A percentile compares a stretch with the other conserved stretches of the same genome.
Conservation (phyloP, 1,140 invertebrate genomes). For the Galleria mellonella region DNA sequence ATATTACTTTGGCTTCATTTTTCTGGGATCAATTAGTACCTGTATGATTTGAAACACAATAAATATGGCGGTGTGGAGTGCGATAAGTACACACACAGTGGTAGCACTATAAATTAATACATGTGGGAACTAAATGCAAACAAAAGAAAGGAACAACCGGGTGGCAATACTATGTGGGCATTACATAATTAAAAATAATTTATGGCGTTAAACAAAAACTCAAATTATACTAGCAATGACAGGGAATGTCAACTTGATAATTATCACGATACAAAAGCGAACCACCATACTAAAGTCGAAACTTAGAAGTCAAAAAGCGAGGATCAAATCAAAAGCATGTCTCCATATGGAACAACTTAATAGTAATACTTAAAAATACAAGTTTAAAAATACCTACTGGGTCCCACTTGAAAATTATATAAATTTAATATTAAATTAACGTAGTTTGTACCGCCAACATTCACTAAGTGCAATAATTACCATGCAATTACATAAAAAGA, state of each 20-base stretch:
- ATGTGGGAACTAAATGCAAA: slow-evolving; percentile 30
- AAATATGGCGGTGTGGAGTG: not conserved
- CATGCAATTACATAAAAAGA: slow-evolving; percentile 35
- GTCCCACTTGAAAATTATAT: slow-evolving; percentile 61
- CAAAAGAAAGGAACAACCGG: slow-evolving; percentile 3
- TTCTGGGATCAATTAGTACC: slow-evolving; percentile 24
- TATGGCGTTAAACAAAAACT: not conserved
- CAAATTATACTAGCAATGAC: slow-evolving; percentile 8
- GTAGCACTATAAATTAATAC: not conserved
- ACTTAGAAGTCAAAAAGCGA: slow-evolving; percentile 11
- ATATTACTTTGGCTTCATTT: slow-evolving; percentile 37
- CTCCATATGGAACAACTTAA: slow-evolving; percentile 62
- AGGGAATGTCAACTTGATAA: slow-evolving; percentile 43
- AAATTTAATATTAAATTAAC: slow-evolving; percentile 37
- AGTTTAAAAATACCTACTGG: slow-evolving; percentile 56
- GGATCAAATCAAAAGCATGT: slow-evolving; percentile 42
- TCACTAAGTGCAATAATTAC: slow-evolving; percentile 52
- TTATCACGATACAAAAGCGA: slow-evolving; percentile 17
- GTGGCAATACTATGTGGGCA: slow-evolving; percentile 1
- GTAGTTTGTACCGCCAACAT: slow-evolving; percentile 61
- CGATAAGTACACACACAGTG: not conserved
- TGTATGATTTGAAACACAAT: slow-evolving; percentile 1
- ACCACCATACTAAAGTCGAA: slow-evolving; percentile 15
- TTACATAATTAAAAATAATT: slow-evolving; percentile 20
- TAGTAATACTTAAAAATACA: slow-evolving; percentile 64